phyloP scores from a whole-genome alignment of 2,797 vertebrate genomes.

The Chrysocyon brachyurus region DNA sequence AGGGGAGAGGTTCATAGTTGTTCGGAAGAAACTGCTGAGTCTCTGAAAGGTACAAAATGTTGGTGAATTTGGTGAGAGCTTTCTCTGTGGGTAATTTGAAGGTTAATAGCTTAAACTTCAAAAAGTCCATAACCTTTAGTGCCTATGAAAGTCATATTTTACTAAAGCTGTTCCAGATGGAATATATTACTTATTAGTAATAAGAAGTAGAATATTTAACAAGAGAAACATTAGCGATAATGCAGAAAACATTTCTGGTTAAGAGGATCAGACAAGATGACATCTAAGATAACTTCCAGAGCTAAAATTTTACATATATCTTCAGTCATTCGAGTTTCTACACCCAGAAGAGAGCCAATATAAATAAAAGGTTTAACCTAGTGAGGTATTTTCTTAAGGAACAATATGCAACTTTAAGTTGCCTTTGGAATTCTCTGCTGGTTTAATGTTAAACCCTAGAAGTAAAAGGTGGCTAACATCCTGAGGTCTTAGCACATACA shows the following conservation, averaged over 20 bases:
- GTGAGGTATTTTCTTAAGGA: not conserved
- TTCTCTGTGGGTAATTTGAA: not conserved
- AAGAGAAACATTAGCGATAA: not conserved
- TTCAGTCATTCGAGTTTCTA: not conserved
- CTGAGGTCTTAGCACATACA: conserved; percentile 1
- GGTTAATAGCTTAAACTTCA: not conserved
- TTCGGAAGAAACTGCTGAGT: not conserved
- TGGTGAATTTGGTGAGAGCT: not conserved
- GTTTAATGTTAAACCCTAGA: conserved; percentile 32
- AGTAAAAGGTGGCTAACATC: conserved; percentile 72
- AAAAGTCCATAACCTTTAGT: not conserved
- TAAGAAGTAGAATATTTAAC: conserved; percentile 1
- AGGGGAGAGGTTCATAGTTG: not conserved
- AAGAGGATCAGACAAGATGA: not conserved
- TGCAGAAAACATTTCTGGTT: not conserved
- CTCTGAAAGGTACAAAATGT: not conserved
- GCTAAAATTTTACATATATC: not conserved
- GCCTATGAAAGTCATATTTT: not conserved
- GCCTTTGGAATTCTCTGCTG: not conserved
- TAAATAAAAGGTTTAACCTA: not conserved
- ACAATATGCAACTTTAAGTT: not conserved
- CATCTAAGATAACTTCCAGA: conserved; percentile 23
- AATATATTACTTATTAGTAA: not conserved
- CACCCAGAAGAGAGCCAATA: not conserved
- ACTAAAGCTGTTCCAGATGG: not conserved